Conservation (phyloP, 1,140 invertebrate genomes). For the Zophobas atratus region DNA sequence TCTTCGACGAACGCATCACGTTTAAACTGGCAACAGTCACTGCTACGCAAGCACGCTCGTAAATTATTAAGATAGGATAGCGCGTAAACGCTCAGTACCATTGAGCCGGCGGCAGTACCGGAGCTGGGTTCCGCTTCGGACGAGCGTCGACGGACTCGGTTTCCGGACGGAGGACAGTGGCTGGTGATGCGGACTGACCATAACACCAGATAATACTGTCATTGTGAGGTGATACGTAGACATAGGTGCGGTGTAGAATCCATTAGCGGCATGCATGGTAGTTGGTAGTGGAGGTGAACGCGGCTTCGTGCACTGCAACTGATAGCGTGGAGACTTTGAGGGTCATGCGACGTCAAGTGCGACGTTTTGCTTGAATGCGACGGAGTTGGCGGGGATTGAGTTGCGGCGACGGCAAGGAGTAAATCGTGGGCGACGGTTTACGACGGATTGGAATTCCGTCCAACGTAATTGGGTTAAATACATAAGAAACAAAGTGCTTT, state of each 20-base stretch:
- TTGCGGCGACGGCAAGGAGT: no score
- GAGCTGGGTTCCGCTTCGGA: neutral
- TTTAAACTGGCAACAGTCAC: slow-evolving; percentile 32
- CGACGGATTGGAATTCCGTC: no score
- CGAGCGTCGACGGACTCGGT: neutral
- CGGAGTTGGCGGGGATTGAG: neutral
- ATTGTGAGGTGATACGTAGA: slow-evolving; percentile 34
- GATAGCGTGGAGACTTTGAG: neutral
- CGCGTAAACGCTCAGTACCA: slow-evolving; percentile 23
- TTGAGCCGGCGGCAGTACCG: slow-evolving; percentile 1
- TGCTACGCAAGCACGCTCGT: slow-evolving; percentile 14
- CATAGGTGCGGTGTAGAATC: slow-evolving; percentile 40
- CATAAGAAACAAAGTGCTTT: no score
- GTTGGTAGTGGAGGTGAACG: slow-evolving; percentile 18
- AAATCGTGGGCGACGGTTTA: no score
- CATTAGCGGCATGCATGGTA: slow-evolving; percentile 19
- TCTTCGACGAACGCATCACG: slow-evolving; percentile 43
- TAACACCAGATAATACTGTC: slow-evolving; percentile 3
- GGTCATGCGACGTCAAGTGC: slow-evolving; percentile 28
- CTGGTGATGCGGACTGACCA: slow-evolving; percentile 27
- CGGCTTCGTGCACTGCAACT: neutral
- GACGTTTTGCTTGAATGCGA: slow-evolving; percentile 23
- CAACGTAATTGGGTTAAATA: no score
- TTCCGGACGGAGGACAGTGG: slow-evolving; percentile 39
- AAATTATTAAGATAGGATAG: slow-evolving; percentile 2